phyloP scores from a whole-genome alignment of 2,113 vertebrate genomes.

The Blennius ocellaris region DNA sequence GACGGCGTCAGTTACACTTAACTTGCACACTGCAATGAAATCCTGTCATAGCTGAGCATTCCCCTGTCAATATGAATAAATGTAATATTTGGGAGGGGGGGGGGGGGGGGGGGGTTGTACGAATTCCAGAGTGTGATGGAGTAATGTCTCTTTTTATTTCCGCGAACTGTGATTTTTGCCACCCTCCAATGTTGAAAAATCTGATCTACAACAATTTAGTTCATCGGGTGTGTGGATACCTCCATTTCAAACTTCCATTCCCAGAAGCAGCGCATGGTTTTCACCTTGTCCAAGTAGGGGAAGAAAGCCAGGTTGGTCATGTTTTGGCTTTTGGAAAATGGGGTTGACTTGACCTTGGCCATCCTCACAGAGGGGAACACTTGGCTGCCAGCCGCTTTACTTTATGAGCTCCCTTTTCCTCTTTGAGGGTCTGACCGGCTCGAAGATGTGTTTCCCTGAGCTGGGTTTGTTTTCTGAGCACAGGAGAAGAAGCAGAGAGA shows the following conservation, averaged over 20 bases:
- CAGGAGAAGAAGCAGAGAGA: neutral
- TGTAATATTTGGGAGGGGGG: too few relatives aligned
- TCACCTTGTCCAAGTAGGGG: conserved; percentile 80
- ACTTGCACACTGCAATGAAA: too few relatives aligned
- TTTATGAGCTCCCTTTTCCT: neutral
- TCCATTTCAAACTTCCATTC: conserved; percentile 75
- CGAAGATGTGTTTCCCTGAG: conserved; percentile 16
- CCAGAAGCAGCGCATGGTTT: conserved; percentile 83
- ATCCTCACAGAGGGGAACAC: conserved; percentile 54
- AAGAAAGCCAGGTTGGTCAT: conserved; percentile 79
- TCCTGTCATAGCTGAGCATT: too few relatives aligned
- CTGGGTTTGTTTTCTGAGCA: conserved; percentile 15
- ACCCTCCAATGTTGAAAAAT: neutral
- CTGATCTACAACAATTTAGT: too few relatives aligned
- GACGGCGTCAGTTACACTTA: neutral
- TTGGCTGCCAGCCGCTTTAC: conserved; percentile 26
- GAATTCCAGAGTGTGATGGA: too few relatives aligned
- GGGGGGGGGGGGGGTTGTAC: too few relatives aligned
- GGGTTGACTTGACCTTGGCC: conserved; percentile 79
- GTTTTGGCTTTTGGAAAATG: conserved; percentile 51
- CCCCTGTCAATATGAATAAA: too few relatives aligned
- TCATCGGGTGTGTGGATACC: conserved; percentile 14
- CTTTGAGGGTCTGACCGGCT: conserved; percentile 15
- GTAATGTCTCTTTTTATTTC: too few relatives aligned
- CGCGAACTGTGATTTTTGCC: neutral